A percentile compares a stretch with the other conserved stretches of the same genome.
These are phyloP conservation scores for Cyphomyrmex costatus DNA, from an alignment of 1,140 invertebrate genomes.

Conservation along the genomic window DNA sequence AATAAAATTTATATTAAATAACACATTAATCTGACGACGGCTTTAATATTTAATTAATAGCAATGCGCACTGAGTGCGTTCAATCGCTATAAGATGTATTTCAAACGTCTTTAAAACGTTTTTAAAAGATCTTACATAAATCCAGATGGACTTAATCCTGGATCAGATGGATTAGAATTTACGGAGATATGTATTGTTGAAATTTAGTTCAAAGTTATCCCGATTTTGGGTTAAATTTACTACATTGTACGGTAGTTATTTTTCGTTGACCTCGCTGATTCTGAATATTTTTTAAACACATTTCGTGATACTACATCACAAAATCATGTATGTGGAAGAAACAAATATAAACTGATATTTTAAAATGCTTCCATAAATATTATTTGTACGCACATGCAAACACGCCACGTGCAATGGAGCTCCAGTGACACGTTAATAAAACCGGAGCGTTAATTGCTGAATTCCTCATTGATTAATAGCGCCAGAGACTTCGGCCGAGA, in stretches of 20 bases:
- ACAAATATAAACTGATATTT: not conserved
- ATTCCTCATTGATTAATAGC: conserved; percentile 68
- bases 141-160: too few species aligned
- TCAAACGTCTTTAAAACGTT: too few species aligned
- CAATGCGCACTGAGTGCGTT: too few species aligned
- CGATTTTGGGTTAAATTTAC: too few species aligned
- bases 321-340: not conserved
- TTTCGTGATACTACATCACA: not conserved
- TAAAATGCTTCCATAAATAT: conserved; percentile 27
- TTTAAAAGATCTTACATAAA: too few species aligned
- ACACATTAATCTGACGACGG: too few species aligned
- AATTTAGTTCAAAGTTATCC: too few species aligned
- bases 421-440: conserved; percentile 62
- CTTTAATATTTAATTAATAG: too few species aligned
- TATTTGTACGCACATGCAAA: conserved; percentile 18
- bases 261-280: not conserved
- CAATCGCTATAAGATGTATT: too few species aligned
- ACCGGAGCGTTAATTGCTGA: conserved; percentile 65
- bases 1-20: too few species aligned
- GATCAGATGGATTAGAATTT: too few species aligned
- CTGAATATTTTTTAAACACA: not conserved
- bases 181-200: too few species aligned
- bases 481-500: not conserved
- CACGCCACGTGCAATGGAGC: conserved; percentile 7
- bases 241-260: not conserved